A percentile compares a stretch with the other conserved stretches of the same genome.
phyloP scores from a whole-genome alignment of 2,797 vertebrate genomes.

The Gymnothorax javanicus region DNA sequence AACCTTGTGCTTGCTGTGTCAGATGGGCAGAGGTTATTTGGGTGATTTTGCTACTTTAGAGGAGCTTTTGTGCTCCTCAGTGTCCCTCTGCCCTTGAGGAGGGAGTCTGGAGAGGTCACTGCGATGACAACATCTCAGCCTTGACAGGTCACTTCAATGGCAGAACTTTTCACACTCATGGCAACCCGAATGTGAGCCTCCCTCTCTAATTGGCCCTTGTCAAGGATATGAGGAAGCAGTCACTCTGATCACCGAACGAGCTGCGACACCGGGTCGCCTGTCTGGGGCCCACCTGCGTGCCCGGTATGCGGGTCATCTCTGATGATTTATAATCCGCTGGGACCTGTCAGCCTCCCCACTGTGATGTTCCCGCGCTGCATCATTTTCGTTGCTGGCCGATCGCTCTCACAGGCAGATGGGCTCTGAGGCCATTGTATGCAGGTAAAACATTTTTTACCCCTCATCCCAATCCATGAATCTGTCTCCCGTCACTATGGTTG shows the following conservation, averaged over 20 bases:
- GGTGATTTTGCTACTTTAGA: neutral
- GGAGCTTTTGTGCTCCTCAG: neutral
- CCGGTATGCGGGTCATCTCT: neutral
- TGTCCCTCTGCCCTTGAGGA: neutral
- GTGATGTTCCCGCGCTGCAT: neutral
- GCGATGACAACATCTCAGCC: constrained; percentile 46
- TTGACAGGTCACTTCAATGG: constrained; percentile 25
- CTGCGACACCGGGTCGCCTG: constrained; percentile 5
- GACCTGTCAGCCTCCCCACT: neutral
- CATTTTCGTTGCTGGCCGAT: neutral
- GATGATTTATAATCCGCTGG: constrained; percentile 21
- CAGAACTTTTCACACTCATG: neutral
- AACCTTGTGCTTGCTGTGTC: neutral
- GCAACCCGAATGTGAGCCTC: neutral
- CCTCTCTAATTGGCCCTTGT: constrained; percentile 18
- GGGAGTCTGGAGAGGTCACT: constrained; percentile 44
- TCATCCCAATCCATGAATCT: neutral
- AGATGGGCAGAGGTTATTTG: neutral
- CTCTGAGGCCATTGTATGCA: neutral
- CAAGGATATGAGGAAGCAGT: neutral
- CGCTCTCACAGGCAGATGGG: neutral
- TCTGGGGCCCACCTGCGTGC: neutral
- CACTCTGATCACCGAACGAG: constrained; percentile 12
- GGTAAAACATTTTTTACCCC: neutral
- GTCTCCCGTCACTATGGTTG: too few relatives aligned